phyloP scores from a whole-genome alignment of 1,140 invertebrate species.

The Dendroctonus ponderosae region DNA sequence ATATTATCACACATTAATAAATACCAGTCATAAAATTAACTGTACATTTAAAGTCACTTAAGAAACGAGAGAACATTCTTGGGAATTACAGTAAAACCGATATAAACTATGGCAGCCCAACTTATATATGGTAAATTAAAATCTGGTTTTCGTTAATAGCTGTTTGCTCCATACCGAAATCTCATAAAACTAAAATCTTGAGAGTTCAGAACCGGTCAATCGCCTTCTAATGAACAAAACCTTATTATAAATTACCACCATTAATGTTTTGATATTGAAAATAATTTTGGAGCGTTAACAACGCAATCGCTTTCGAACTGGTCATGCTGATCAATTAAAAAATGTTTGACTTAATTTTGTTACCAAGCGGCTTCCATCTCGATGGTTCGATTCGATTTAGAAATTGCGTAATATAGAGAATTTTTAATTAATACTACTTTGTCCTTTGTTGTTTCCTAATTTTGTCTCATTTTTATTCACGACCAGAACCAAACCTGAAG shows the following conservation, averaged over 20 bases:
- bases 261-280: conserved; percentile 28
- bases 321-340: conserved; percentile 24
- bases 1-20: too few relatives aligned
- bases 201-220: conserved; percentile 32
- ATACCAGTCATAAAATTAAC: conserved; percentile 14
- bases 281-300: conserved; percentile 21
- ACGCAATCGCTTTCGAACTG: conserved; percentile 18
- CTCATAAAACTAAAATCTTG: conserved; percentile 33
- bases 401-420: too few relatives aligned
- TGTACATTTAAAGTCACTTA: conserved; percentile 19
- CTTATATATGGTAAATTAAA: conserved; percentile 20
- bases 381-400: not conserved
- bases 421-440: too few relatives aligned
- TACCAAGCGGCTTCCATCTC: conserved; percentile 7
- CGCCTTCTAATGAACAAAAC: conserved; percentile 33
- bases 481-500: too few relatives aligned
- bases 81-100: conserved; percentile 20
- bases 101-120: conserved; percentile 17
- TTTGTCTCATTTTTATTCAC: too few relatives aligned
- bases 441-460: too few relatives aligned
- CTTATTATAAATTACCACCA: conserved; percentile 27
- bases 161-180: conserved; percentile 24
- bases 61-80: conserved; percentile 15
- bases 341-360: conserved; percentile 16
- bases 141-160: conserved; percentile 34